phyloP scores from a whole-genome alignment of 2,113 vertebrate species.

The Peromyscus maniculatus region DNA sequence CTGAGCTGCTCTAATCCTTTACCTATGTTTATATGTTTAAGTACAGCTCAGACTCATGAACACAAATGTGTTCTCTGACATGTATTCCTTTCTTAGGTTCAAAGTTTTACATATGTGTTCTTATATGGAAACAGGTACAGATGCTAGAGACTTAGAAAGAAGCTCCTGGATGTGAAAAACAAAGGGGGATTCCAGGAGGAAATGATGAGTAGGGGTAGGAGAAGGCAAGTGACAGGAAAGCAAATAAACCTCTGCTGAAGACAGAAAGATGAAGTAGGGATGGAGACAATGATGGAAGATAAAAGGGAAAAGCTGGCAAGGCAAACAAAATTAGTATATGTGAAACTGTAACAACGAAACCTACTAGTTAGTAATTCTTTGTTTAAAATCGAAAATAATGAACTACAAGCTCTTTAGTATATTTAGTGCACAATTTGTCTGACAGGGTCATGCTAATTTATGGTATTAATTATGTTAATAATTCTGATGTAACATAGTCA shows the following conservation, averaged over 20 bases:
- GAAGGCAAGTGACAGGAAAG: neutral
- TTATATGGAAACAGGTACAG: too few relatives aligned
- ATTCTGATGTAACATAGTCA: neutral
- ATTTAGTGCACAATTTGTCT: neutral
- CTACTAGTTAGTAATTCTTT: too few relatives aligned
- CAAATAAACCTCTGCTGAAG: neutral
- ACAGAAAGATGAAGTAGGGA: too few relatives aligned
- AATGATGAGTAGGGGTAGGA: neutral
- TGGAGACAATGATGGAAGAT: too few relatives aligned
- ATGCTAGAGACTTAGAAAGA: neutral
- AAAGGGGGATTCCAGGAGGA: neutral
- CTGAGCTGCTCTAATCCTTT: too few relatives aligned
- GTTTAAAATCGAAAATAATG: neutral
- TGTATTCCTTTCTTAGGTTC: too few relatives aligned
- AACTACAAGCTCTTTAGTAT: neutral
- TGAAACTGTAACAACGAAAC: neutral
- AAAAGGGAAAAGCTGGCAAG: rapidly evolving
- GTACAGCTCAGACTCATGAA: neutral
- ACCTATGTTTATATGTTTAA: neutral
- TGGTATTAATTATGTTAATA: neutral
- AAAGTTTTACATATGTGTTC: neutral
- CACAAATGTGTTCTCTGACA: neutral
- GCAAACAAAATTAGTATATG: neutral
- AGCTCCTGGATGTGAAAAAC: neutral
- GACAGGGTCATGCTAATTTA: neutral